A percentile compares a stretch with the other conserved stretches of the same genome.
Conservation (phyloP, 2,797 vertebrate genomes). For the Meda fulgida region DNA sequence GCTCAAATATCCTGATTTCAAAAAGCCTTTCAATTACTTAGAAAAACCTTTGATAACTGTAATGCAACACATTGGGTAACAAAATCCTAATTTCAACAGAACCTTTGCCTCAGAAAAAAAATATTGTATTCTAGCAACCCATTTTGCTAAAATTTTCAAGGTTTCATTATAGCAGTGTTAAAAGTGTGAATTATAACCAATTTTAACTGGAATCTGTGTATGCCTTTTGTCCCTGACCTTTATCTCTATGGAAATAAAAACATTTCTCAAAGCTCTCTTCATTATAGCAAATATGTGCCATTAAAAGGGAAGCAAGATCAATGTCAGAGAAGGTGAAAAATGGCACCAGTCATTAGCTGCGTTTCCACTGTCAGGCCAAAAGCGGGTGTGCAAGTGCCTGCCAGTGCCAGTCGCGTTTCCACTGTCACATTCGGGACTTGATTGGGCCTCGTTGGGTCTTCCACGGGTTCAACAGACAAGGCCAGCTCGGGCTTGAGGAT, state of each 20-base stretch:
- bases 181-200: neutral
- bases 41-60: neutral
- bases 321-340: conserved; percentile 36
- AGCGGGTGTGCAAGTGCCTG: too few relatives aligned
- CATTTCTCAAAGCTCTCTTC: conserved; percentile 11
- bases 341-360: too few relatives aligned
- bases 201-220: neutral
- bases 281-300: conserved; percentile 48
- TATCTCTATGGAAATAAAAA: conserved; percentile 22
- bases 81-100: conserved; percentile 9
- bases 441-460: too few relatives aligned
- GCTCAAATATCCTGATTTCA: neutral
- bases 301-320: conserved; percentile 56
- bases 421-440: too few relatives aligned
- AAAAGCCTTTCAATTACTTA: neutral
- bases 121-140: neutral
- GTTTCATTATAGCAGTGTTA: neutral
- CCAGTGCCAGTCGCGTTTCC: too few relatives aligned
- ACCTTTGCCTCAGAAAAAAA: neutral
- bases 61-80: neutral
- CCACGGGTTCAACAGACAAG: too few relatives aligned
- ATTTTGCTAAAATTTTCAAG: neutral
- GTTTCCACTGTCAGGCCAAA: too few relatives aligned
- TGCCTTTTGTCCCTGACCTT: conserved; percentile 25
- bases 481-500: too few relatives aligned